Conservation (phyloP, 2,113 vertebrate genomes). For the Malurus cyaneus region DNA sequence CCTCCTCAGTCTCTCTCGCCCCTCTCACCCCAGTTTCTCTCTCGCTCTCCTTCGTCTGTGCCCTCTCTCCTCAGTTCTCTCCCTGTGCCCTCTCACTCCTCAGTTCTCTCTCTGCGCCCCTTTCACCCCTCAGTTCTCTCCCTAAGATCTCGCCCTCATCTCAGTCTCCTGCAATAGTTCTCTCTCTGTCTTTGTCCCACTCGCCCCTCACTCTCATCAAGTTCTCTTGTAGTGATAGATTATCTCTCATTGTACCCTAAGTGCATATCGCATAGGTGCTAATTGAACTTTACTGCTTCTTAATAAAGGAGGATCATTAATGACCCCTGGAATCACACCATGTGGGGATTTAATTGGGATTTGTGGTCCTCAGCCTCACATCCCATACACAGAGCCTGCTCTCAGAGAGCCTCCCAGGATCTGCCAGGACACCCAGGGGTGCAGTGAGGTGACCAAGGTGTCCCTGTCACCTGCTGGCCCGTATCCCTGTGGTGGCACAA, state of each 20-base stretch:
- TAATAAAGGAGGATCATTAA: neutral
- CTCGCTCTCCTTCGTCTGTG: no score
- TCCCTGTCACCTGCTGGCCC: neutral
- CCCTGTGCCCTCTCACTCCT: no score
- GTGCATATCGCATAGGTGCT: no score
- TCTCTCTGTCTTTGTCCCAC: no score
- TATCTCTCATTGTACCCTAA: no score
- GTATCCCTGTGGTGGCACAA: neutral
- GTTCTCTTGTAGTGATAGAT: no score
- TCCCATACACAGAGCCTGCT: neutral
- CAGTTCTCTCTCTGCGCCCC: no score
- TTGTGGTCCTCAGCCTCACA: neutral
- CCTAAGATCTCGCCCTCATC: neutral
- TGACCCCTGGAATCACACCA: neutral
- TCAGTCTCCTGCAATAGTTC: rapidly evolving
- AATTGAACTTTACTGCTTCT: neutral
- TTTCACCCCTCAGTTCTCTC: no score
- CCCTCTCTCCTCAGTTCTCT: no score
- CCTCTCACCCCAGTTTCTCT: no score
- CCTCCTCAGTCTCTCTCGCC: no score
- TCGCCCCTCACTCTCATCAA: no score
- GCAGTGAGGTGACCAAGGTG: rapidly evolving
- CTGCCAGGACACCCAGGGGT: neutral
- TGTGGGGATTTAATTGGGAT: neutral
- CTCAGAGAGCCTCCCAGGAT: neutral